A percentile compares a stretch with the other conserved stretches of the same genome.
phyloP scores from a whole-genome alignment of 2,888 invertebrate genomes.

The Cybosia mesomella region DNA sequence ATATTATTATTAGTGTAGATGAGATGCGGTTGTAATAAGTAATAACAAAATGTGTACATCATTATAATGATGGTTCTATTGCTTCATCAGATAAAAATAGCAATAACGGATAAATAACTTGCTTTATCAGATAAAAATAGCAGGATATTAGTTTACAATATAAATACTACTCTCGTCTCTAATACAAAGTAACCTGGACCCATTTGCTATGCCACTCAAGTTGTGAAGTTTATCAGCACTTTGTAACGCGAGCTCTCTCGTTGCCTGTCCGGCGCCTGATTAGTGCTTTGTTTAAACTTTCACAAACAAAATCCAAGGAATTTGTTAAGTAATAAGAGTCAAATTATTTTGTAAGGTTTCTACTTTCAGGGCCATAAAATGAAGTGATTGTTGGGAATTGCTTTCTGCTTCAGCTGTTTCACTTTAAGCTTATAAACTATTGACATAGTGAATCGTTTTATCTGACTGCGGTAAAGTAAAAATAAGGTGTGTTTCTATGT shows the following conservation, averaged over 20 bases:
- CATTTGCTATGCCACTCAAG: slow-evolving; percentile 13
- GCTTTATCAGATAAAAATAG: too few relatives aligned
- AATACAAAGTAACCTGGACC: slow-evolving; percentile 15
- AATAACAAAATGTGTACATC: too few relatives aligned
- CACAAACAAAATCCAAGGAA: slow-evolving; percentile 33
- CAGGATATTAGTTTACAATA: too few relatives aligned
- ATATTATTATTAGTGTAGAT: too few relatives aligned
- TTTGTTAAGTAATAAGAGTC: slow-evolving; percentile 22
- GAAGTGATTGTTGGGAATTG: neutral
- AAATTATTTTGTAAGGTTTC: slow-evolving; percentile 15
- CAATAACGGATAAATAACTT: too few relatives aligned
- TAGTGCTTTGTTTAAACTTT: slow-evolving; percentile 32
- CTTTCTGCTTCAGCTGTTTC: neutral
- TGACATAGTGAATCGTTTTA: neutral
- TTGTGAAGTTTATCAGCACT: slow-evolving; percentile 28
- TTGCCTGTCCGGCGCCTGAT: slow-evolving; percentile 29
- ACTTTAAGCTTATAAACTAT: neutral
- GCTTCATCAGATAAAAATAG: too few relatives aligned
- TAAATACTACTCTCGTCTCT: neutral
- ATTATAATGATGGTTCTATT: too few relatives aligned
- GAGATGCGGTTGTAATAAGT: too few relatives aligned
- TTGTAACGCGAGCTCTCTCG: slow-evolving; percentile 42
- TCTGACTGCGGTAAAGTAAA: neutral
- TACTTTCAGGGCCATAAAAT: neutral
- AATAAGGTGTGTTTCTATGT: too few relatives aligned